A percentile compares a stretch with the other conserved stretches of the same genome.
Evolutionary conservation across 1,140 invertebrate species (phyloP).

Genomic region (Heliconius himera): DNA sequence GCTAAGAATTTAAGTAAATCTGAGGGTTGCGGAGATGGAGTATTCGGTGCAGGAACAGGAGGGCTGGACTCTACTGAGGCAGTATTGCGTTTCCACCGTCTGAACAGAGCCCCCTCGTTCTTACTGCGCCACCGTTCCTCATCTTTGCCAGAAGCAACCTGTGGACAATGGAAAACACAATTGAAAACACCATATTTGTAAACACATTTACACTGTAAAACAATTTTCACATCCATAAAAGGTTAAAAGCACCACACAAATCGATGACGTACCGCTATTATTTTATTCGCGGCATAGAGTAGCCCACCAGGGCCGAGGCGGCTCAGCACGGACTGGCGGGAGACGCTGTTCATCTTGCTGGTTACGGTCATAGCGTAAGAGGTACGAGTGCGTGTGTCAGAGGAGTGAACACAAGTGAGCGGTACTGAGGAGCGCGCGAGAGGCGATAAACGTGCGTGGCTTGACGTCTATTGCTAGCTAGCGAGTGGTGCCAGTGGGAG

Average conservation of each 20-base stretch:
- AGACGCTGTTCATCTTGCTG: conserved; percentile 80
- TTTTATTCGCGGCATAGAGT: conserved; percentile 76
- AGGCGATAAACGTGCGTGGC: conserved; percentile 62
- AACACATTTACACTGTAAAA: conserved; percentile 49
- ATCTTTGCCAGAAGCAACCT: conserved; percentile 77
- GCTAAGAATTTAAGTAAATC: conserved; percentile 79
- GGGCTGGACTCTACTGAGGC: conserved; percentile 54
- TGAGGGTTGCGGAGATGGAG: conserved; percentile 65
- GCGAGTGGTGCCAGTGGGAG: conserved; percentile 71
- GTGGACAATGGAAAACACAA: conserved; percentile 70
- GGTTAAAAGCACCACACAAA: conserved; percentile 53
- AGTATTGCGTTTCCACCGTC: conserved; percentile 65
- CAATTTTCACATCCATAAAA: conserved; percentile 56
- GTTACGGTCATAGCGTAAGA: conserved; percentile 75
- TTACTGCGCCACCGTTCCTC: conserved; percentile 74
- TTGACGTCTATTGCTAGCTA: conserved; percentile 61
- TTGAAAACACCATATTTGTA: conserved; percentile 60
- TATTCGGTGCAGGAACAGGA: conserved; percentile 49
- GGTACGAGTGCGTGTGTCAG: conserved; percentile 57
- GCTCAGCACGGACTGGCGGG: conserved; percentile 72
- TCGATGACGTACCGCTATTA: conserved; percentile 76
- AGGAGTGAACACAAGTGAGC: conserved; percentile 60
- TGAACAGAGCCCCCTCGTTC: conserved; percentile 72
- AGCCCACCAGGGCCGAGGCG: conserved; percentile 72
- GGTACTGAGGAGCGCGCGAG: conserved; percentile 52